These are phyloP conservation scores for Notarius quadriscutis DNA, from an alignment of 2,113 vertebrate genomes.

Conservation along the genomic window DNA sequence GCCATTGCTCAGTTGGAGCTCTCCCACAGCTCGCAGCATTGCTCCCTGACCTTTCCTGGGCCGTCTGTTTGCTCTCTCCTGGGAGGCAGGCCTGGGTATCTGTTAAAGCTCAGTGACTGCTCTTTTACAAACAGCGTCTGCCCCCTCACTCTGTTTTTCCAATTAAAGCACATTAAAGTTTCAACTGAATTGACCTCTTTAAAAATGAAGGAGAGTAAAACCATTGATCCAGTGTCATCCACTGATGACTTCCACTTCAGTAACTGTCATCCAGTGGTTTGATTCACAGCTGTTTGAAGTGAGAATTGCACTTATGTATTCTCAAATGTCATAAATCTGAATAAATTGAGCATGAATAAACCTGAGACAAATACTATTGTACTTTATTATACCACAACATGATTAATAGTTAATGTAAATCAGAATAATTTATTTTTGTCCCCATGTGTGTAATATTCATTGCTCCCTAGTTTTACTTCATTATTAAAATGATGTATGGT, in stretches of 20 bases:
- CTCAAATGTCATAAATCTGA: slow-evolving; percentile 9
- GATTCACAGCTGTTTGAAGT: slow-evolving; percentile 7
- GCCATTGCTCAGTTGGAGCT: slow-evolving; percentile 22
- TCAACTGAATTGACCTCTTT: slow-evolving; percentile 51
- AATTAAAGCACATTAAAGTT: slow-evolving; percentile 54
- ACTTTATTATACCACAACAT: not conserved
- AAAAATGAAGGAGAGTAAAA: slow-evolving; percentile 49
- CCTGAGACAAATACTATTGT: not conserved
- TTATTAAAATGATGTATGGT: not conserved
- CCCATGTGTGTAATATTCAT: not conserved
- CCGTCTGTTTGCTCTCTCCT: slow-evolving; percentile 35
- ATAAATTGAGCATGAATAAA: not conserved
- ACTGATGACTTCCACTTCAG: slow-evolving; percentile 19
- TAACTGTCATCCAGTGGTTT: slow-evolving; percentile 15
- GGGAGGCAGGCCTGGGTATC: not conserved
- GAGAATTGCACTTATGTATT: not conserved
- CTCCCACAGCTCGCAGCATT: slow-evolving; percentile 30
- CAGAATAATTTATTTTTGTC: not conserved
- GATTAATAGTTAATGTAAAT: not conserved
- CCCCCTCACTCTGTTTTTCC: slow-evolving; percentile 16
- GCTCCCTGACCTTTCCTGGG: slow-evolving; percentile 51
- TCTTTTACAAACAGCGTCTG: slow-evolving; percentile 23
- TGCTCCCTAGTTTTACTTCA: not conserved
- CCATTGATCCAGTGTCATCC: slow-evolving; percentile 41
- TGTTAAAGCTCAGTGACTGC: slow-evolving; percentile 34